Evolutionary conservation across 2,113 vertebrate species (phyloP).

Genomic region (Gymnorhina tibicen): DNA sequence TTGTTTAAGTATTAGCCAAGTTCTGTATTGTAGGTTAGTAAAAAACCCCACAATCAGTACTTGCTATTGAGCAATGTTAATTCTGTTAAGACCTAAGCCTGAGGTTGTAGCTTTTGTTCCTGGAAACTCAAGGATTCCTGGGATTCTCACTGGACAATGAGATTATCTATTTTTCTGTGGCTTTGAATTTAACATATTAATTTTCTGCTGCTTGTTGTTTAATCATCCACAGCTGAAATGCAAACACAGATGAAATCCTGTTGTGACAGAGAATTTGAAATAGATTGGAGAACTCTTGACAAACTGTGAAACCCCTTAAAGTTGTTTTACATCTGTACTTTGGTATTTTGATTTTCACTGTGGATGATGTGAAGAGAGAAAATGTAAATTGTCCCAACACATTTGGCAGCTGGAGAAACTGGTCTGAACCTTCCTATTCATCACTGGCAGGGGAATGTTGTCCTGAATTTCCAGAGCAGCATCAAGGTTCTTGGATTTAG

Average conservation of each 20-base stretch:
- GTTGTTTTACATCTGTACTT: not conserved
- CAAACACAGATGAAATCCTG: not conserved
- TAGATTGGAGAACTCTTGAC: not conserved
- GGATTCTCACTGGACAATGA: conserved; percentile 30
- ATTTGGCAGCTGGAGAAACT: not conserved
- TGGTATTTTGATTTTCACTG: not conserved
- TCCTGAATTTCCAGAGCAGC: not conserved
- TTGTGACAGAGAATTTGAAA: not conserved
- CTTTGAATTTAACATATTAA: conserved; percentile 41
- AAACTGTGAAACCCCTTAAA: not conserved
- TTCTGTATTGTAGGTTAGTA: conserved; percentile 1
- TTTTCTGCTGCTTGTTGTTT: conserved; percentile 39
- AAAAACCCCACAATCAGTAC: not conserved
- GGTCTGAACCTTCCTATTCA: not conserved
- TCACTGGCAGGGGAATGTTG: not conserved
- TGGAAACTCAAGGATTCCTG: conserved; percentile 29
- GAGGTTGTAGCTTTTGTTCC: conserved; percentile 39
- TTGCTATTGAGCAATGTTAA: conserved; percentile 27
- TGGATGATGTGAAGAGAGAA: not conserved
- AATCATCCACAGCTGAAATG: not conserved
- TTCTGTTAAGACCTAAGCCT: not conserved
- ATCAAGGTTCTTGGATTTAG: not conserved
- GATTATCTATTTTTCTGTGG: conserved; percentile 24
- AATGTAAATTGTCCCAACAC: not conserved
- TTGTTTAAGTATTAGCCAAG: conserved; percentile 46